phyloP scores from a whole-genome alignment of 2,113 vertebrate species.

The Grammomys dolichurus region DNA sequence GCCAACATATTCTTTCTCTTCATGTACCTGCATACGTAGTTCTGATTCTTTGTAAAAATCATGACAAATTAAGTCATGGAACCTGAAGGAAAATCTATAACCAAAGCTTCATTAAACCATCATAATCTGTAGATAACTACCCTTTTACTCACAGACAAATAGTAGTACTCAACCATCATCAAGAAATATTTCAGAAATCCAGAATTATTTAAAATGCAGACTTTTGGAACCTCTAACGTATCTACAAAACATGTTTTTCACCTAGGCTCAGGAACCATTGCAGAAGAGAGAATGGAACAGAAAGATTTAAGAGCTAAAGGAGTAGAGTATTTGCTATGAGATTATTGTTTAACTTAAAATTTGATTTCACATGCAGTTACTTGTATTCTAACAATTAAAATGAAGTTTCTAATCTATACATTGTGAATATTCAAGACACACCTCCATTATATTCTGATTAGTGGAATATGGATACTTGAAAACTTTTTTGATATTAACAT shows the following conservation, averaged over 20 bases:
- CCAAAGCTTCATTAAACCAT: not conserved
- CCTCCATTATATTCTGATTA: not conserved
- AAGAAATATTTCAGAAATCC: not conserved
- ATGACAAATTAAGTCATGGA: not conserved
- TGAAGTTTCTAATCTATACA: not conserved
- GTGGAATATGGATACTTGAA: constrained; percentile 1
- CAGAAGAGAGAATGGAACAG: not conserved
- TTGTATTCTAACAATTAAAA: not conserved
- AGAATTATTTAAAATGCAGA: not conserved
- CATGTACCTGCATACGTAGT: not conserved
- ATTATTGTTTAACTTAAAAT: not conserved
- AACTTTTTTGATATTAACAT: not conserved
- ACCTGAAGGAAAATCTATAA: not conserved
- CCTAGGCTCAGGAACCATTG: not conserved
- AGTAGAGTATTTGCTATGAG: not conserved
- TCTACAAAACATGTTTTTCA: not conserved
- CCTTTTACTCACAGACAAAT: not conserved
- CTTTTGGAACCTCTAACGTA: not conserved
- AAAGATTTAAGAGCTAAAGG: not conserved
- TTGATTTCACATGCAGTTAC: not conserved
- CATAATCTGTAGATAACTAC: not conserved
- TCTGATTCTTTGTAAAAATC: not conserved
- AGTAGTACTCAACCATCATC: too few relatives aligned
- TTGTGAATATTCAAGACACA: not conserved
- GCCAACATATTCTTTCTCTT: not conserved